A percentile compares a stretch with the other conserved stretches of the same genome.
Evolutionary conservation across 2,888 invertebrate genomes (phyloP).

Genomic region (Allygus modestus): DNA sequence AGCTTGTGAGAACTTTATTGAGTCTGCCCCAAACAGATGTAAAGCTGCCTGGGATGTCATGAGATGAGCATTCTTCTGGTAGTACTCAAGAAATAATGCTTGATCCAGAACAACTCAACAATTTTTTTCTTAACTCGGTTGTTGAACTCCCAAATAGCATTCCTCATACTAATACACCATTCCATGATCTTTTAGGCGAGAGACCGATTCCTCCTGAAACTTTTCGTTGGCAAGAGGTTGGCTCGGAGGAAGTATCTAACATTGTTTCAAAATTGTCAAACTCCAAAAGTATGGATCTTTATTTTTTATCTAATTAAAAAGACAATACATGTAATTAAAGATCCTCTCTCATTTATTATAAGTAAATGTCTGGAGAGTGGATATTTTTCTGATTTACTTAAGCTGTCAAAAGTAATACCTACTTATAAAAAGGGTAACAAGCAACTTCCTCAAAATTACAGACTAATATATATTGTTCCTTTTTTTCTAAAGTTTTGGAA

Average conservation of each 20-base stretch:
- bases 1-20: background rate
- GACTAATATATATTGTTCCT: background rate
- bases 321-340: background rate
- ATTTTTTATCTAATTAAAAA: background rate
- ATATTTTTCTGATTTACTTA: constrained; percentile 6
- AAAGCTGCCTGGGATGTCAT: background rate
- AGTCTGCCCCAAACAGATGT: background rate
- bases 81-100: too few species aligned
- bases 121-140: background rate
- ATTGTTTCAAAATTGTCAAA: background rate
- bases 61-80: background rate
- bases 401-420: too few species aligned
- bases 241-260: background rate
- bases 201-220: too few species aligned
- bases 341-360: background rate
- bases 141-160: background rate
- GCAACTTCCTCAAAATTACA: background rate
- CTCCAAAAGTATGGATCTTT: background rate
- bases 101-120: too few species aligned
- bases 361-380: background rate
- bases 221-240: background rate
- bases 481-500: too few species aligned
- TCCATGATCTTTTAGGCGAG: too few species aligned
- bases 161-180: too few species aligned
- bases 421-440: too few species aligned